phyloP scores from a whole-genome alignment of 92 coral and sea anemone genomes.

The Diadumene lineata region DNA sequence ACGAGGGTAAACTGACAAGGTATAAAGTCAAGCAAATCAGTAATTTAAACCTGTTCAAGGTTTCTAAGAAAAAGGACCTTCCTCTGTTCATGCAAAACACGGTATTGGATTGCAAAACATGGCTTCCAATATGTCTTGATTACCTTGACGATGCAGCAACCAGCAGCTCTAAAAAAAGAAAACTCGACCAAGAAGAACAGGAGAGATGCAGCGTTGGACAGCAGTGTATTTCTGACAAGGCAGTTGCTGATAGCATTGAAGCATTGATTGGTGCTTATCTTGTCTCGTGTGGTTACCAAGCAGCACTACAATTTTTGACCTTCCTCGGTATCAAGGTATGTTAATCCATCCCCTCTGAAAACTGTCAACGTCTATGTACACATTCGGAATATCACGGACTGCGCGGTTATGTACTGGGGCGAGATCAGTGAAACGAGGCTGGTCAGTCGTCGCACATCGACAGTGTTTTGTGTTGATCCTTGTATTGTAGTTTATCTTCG shows the following conservation, averaged over 20 bases:
- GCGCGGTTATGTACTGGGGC: too few relatives aligned
- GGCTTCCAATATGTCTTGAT: constrained; percentile 70
- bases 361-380: too few relatives aligned
- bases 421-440: too few relatives aligned
- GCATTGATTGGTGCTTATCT: constrained; percentile 92
- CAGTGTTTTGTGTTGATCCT: too few relatives aligned
- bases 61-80: constrained; percentile 56
- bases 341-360: too few relatives aligned
- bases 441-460: too few relatives aligned
- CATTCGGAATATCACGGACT: too few relatives aligned
- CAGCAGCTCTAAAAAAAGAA: constrained; percentile 3
- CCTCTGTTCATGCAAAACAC: constrained; percentile 69
- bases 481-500: too few relatives aligned
- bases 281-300: constrained; percentile 83
- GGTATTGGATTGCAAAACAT: constrained; percentile 61
- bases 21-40: constrained; percentile 78
- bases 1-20: constrained; percentile 90
- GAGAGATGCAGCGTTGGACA: constrained; percentile 25
- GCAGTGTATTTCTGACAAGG: constrained; percentile 87
- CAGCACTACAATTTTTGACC: constrained; percentile 76
- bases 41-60: constrained; percentile 68
- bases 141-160: neutral
- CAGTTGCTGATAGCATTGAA: constrained; percentile 92
- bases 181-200: constrained; percentile 5
- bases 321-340: constrained; percentile 80